These are phyloP conservation scores for Halichondria panicea DNA, from an alignment of 37 sponge, comb jelly and placozoan genomes.

Conservation along the genomic window DNA sequence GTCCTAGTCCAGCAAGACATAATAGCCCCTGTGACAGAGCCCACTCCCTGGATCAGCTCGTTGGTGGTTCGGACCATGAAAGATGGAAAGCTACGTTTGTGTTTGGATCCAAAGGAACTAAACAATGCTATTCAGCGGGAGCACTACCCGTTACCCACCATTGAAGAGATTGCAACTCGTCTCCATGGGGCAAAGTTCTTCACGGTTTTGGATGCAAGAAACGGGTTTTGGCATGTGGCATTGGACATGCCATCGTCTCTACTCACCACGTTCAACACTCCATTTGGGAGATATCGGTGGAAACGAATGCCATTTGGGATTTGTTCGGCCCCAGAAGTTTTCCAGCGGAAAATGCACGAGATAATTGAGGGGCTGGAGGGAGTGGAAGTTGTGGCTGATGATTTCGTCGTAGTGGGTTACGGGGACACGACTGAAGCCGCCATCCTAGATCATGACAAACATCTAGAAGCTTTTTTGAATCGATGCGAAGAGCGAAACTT, in stretches of 20 bases:
- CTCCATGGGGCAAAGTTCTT: slow-evolving; percentile 52
- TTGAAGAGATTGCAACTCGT: slow-evolving; percentile 61
- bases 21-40: slow-evolving; percentile 37
- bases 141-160: slow-evolving; percentile 66
- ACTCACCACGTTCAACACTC: slow-evolving; percentile 62
- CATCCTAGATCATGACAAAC: not conserved
- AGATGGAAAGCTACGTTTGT: slow-evolving; percentile 38
- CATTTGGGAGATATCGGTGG: slow-evolving; percentile 53
- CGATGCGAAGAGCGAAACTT: slow-evolving; percentile 21
- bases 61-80: slow-evolving; percentile 44
- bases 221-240: slow-evolving; percentile 71
- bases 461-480: slow-evolving; percentile 26
- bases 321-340: slow-evolving; percentile 46
- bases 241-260: slow-evolving; percentile 49
- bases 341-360: slow-evolving; percentile 53
- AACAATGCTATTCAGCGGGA: slow-evolving; percentile 55
- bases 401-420: slow-evolving; percentile 21
- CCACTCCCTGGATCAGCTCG: slow-evolving; percentile 56
- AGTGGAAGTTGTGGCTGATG: slow-evolving; percentile 42
- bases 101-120: slow-evolving; percentile 63
- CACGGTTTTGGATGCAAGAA: slow-evolving; percentile 47
- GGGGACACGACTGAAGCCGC: slow-evolving; percentile 27
- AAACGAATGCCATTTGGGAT: slow-evolving; percentile 72
- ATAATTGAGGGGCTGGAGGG: slow-evolving; percentile 41
- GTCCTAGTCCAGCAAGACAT: slow-evolving; percentile 20